phyloP scores from a whole-genome alignment of 2,888 invertebrate species.

The Parnassius smintheus region DNA sequence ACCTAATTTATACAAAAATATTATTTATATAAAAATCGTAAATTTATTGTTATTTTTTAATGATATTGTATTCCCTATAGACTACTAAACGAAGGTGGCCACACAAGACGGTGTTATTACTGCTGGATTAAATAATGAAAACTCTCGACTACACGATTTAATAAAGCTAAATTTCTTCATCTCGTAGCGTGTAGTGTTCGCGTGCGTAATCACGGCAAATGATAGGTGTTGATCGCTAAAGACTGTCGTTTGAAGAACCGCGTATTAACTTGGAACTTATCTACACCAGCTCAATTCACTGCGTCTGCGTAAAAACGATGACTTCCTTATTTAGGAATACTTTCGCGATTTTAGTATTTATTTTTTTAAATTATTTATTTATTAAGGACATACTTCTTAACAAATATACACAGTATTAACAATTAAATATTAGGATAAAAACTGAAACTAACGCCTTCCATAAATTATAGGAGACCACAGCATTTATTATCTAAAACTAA shows the following conservation, averaged over 20 bases:
- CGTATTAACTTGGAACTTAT: conserved; percentile 43
- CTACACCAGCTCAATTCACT: conserved; percentile 30
- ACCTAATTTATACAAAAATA: not conserved
- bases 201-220: conserved; percentile 63
- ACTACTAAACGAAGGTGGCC: conserved; percentile 14
- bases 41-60: too few relatives aligned
- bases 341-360: not conserved
- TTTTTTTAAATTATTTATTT: too few relatives aligned
- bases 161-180: conserved; percentile 70
- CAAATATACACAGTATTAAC: too few relatives aligned
- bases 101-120: conserved; percentile 23
- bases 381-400: too few relatives aligned
- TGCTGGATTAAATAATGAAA: conserved; percentile 26
- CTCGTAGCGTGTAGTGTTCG: conserved; percentile 51
- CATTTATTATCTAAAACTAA: too few relatives aligned
- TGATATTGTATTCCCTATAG: too few relatives aligned
- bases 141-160: conserved; percentile 27
- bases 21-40: too few relatives aligned
- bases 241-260: conserved; percentile 37
- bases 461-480: too few relatives aligned
- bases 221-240: conserved; percentile 51
- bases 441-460: too few relatives aligned
- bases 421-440: too few relatives aligned
- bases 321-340: conserved; percentile 11
- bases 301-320: conserved; percentile 28